These are phyloP conservation scores for Echeneis naucrates DNA, from an alignment of 2,797 vertebrate genomes.

Conservation along the genomic window DNA sequence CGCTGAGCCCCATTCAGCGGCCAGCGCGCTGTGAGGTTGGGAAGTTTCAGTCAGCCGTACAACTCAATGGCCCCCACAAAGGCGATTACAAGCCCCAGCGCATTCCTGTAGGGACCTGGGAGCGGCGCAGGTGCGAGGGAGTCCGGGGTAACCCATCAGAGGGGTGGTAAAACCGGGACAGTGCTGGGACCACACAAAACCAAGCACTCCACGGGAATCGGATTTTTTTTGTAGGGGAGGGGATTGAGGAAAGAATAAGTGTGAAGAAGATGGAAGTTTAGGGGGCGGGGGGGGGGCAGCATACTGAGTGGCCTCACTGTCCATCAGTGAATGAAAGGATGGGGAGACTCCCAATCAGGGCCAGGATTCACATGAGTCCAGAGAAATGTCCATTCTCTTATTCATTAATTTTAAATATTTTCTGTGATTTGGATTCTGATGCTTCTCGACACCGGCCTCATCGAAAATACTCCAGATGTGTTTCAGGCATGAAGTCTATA, in stretches of 20 bases:
- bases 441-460: background rate
- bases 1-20: slow-evolving; percentile 96
- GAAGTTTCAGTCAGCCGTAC: slow-evolving; percentile 97
- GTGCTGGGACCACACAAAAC: slow-evolving; percentile 93
- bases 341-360: slow-evolving; percentile 27
- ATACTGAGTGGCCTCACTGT: slow-evolving; percentile 67
- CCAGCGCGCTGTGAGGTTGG: slow-evolving; percentile 94
- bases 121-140: slow-evolving; percentile 96
- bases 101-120: slow-evolving; percentile 98
- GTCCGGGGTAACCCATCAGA: slow-evolving; percentile 89
- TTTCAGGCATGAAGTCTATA: background rate
- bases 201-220: slow-evolving; percentile 82
- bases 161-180: slow-evolving; percentile 91
- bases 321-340: slow-evolving; percentile 59
- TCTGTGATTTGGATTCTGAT: background rate
- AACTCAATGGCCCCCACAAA: slow-evolving; percentile 98
- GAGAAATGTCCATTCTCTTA: background rate
- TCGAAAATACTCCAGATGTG: background rate
- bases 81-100: slow-evolving; percentile 99
- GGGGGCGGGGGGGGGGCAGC: slow-evolving; percentile 35
- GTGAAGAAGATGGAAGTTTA: slow-evolving; percentile 62
- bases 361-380: slow-evolving; percentile 44
- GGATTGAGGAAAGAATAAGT: slow-evolving; percentile 75
- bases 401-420: background rate
- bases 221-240: slow-evolving; percentile 72